Evolutionary conservation across 2,888 invertebrate species (phyloP).

Genomic region (Stenichneumon culpator): DNA sequence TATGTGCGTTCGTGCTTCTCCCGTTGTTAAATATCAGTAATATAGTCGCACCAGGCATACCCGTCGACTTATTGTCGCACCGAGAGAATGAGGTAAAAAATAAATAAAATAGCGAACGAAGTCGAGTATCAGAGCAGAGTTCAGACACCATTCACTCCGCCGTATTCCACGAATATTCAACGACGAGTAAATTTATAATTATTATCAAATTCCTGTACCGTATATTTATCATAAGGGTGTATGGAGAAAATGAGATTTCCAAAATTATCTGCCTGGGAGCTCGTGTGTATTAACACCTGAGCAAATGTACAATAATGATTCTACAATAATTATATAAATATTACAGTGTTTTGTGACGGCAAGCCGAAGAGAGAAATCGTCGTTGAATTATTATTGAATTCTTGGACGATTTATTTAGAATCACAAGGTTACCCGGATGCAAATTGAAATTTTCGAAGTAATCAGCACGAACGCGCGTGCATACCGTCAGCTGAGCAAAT

Average conservation of each 20-base stretch:
- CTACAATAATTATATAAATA: background rate
- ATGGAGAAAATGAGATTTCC: background rate
- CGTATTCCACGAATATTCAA: constrained; percentile 44
- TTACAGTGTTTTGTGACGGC: background rate
- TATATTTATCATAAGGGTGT: constrained; percentile 26
- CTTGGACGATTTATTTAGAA: background rate
- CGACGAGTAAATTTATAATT: constrained; percentile 44
- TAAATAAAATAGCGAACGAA: constrained; percentile 12
- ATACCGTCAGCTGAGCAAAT: background rate
- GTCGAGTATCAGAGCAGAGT: constrained; percentile 39
- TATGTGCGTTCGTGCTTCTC: constrained; percentile 13
- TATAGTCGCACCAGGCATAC: constrained; percentile 7
- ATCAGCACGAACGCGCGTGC: background rate
- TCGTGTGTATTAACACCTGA: background rate
- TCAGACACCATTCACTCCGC: constrained; percentile 45
- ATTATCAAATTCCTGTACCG: constrained; percentile 16
- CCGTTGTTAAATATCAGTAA: constrained; percentile 47
- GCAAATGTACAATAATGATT: background rate
- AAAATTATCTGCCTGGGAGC: constrained; percentile 39
- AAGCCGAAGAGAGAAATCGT: background rate
- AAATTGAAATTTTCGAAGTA: constrained; percentile 28
- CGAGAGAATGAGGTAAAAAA: constrained; percentile 32
- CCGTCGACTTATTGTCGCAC: constrained; percentile 52
- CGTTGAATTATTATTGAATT: background rate
- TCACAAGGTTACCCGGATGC: background rate